A percentile compares a stretch with the other conserved stretches of the same genome.
Evolutionary conservation across 1,140 invertebrate species (phyloP).

Genomic region (Brachionus manjavacas): DNA sequence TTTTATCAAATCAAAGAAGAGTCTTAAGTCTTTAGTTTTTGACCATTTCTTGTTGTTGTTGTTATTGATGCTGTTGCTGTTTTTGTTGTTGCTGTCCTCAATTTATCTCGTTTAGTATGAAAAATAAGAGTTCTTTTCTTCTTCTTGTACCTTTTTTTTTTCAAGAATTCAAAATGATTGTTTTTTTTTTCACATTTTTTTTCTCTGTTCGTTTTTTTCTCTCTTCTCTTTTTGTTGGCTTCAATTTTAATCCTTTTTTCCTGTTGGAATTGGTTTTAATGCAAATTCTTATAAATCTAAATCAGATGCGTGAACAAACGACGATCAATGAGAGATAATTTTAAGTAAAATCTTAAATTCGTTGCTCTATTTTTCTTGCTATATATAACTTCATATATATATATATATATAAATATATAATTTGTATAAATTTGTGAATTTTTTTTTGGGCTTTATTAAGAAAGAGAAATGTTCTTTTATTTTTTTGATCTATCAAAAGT

Average conservation of each 20-base stretch:
- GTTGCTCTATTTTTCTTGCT: not conserved
- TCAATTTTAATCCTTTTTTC: constrained; percentile 1
- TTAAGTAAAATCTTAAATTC: not conserved
- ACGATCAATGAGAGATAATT: not conserved
- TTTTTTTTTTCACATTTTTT: not conserved
- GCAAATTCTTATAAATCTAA: not conserved
- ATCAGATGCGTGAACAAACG: not conserved
- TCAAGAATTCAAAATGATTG: not conserved
- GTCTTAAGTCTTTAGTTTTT: not conserved
- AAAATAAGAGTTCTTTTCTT: not conserved
- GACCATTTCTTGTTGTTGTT: not conserved
- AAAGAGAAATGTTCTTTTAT: constrained; percentile 23
- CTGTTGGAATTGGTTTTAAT: not conserved
- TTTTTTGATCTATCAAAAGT: constrained; percentile 16
- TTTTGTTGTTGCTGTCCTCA: not conserved
- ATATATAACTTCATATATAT: not conserved
- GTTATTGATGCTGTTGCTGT: no score
- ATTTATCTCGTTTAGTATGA: not conserved
- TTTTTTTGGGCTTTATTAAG: not conserved
- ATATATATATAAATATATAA: constrained; percentile 11
- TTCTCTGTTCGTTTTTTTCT: not conserved
- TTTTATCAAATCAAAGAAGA: not conserved
- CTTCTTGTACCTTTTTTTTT: not conserved
- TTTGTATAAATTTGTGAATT: constrained; percentile 12
- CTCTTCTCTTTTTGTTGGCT: not conserved